Percentiles rank a stretch among this genome's conserved stretches.
These are phyloP conservation scores for Cynopterus sphinx DNA, from an alignment of 2,797 vertebrate species.

Conservation along the genomic window DNA sequence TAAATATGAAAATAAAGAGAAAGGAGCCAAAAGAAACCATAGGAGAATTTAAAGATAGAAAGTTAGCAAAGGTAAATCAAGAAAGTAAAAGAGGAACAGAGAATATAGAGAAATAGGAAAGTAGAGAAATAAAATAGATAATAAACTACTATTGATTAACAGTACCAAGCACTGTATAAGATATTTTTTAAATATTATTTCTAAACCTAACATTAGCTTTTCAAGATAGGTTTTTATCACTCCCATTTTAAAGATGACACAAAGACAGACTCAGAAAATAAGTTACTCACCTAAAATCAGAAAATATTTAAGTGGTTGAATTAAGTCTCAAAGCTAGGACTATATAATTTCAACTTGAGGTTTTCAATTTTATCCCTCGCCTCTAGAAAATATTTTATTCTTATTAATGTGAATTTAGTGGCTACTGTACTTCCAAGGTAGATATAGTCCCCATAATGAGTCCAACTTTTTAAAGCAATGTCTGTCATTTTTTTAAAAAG, in stretches of 20 bases:
- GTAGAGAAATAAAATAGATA: neutral
- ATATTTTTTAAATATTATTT: neutral
- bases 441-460: neutral
- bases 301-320: conserved; percentile 1
- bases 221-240: neutral
- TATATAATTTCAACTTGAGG: neutral
- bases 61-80: neutral
- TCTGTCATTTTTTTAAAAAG: neutral
- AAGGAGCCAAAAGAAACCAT: neutral
- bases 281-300: neutral
- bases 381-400: conserved; percentile 5
- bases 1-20: neutral
- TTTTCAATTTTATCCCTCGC: neutral
- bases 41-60: neutral
- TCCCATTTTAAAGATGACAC: neutral
- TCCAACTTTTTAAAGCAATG: neutral
- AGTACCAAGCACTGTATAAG: neutral
- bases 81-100: neutral
- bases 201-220: neutral
- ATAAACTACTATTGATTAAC: neutral
- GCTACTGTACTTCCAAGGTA: neutral
- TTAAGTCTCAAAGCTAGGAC: neutral
- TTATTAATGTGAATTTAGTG: neutral
- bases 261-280: neutral
- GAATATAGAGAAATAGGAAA: neutral